Base-by-base conservation (phyloP, 37 sponge, comb jelly and placozoan genomes). In the Tethya wilhelma region DNA sequence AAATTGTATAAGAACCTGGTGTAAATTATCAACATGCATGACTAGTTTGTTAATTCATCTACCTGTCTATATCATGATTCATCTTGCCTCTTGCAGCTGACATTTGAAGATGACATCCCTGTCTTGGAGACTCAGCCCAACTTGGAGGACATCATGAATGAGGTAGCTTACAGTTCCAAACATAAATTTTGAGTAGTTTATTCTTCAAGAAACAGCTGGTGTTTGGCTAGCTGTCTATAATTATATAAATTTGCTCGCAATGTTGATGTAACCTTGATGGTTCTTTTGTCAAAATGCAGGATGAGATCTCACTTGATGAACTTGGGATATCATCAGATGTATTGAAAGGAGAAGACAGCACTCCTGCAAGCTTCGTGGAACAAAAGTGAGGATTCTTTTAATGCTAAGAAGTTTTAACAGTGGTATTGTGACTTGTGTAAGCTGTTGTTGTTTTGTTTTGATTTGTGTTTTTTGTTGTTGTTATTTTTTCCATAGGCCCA, bases 101-200 rank as follows among this genome's bases (percentile, higher is more conserved):
- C 56, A 9, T 86, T 85, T 72, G 93, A 93, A 55, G 66, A 23
- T n/a, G 94, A 93, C 36, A 84, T 93, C n/a, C 94, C 94, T 19
- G 58, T 43, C 17, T 42, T 93, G 64, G 84, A 86, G 2, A 57
- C 82, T 28, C 55, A 89, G n/a, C 94, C 91, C 14, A 79, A 91
- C 30, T 44, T 93, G 66, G 92, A 93, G 32, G 95, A 91, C 69
- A 93, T 93, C 32, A 42, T 93, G 64, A 83, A 75, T 68, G 93
- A 89, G 56, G 89, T 83, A 43, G 20, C 63, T n/a, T 8, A 26
- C 20, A n/a, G 7, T 60, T 8, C 20, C 28, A 17, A 60, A 26
- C 28, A 60, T 60, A n/a, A 25, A 26, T 60, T 7, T 60, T n/a
- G n/a, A n/a, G n/a, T n/a, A n/a, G n/a, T n/a, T n/a, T n/a, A n/a